These are phyloP conservation scores for Pundamilia nyererei DNA, from an alignment of 2,113 vertebrate species.

Conservation along the genomic window DNA sequence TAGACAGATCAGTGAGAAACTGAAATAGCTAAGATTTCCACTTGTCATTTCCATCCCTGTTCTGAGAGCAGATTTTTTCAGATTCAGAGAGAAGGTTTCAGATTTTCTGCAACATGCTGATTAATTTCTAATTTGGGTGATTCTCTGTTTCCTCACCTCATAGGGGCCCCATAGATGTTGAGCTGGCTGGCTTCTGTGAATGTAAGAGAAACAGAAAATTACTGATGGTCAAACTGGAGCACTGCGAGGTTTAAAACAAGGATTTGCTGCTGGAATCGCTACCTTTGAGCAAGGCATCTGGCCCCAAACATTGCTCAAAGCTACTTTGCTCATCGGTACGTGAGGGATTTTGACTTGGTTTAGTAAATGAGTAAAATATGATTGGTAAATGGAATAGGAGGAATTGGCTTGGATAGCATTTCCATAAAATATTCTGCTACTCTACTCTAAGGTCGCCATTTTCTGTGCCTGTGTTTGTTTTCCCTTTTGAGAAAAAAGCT, in stretches of 20 bases:
- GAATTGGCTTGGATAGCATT: not conserved
- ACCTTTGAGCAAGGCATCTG: not conserved
- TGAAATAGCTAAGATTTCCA: not conserved
- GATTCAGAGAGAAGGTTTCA: not conserved
- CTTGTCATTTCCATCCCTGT: not conserved
- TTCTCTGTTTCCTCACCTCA: slow-evolving; percentile 68
- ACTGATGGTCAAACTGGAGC: not conserved
- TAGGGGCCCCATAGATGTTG: slow-evolving; percentile 79
- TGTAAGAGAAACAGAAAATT: slow-evolving; percentile 2
- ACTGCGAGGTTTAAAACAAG: not conserved
- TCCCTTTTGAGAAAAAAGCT: not conserved
- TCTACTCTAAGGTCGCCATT: not conserved
- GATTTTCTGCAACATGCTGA: not conserved
- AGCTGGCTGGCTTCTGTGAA: slow-evolving; percentile 84
- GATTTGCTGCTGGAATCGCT: not conserved
- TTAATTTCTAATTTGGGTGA: not conserved
- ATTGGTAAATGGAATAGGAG: not conserved
- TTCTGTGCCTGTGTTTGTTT: not conserved
- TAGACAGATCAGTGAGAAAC: not conserved
- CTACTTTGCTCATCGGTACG: not conserved
- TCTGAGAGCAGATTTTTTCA: not conserved
- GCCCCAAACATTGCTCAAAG: not conserved
- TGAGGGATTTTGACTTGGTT: not conserved
- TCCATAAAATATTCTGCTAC: not conserved
- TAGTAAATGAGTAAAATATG: not conserved